Base-by-base conservation (phyloP, 2,888 invertebrate species). In the Vesta saturnalis region DNA sequence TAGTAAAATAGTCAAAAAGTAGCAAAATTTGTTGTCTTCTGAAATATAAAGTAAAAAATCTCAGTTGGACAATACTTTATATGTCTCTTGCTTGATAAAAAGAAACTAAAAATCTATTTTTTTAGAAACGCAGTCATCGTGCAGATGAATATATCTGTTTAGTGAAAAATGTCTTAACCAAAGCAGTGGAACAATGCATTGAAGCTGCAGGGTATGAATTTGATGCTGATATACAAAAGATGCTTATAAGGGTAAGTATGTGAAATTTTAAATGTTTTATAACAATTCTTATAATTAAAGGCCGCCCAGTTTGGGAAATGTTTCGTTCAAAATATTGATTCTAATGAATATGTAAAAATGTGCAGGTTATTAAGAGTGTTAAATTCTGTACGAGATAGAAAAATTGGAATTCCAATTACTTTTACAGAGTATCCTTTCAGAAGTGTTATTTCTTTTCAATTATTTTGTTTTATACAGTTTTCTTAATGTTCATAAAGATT, bases 221-320 rank as follows among this genome's bases (percentile, higher is more conserved):
- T 84, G 90, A 92, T 78, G 87, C 94, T 0, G 89, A 91, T 52
- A 92, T 93, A 0, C 97, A 98, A 84, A 97, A 96, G 83, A 91
- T 93, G 86, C 86, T 98, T 12, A 90, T 98, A 67, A 88, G 93
- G 79, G 95, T 92, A 80, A 81, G 83, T 69, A 54, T 2, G 14
- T 43, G 43, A n/a, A n/a, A 14, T 12, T 12, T 2, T 5, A 43
- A 10, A 43, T 43, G 14, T 43, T 30, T 49, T 5, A 15, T 5
- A 61, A 21, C 55, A 59, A 67, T 70, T 60, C 22, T 59, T 54
- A 57, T 57, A 65, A 76, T 78, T 81, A 19, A 76, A 93, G 92
- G 93, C 97, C 8, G 97, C 97, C 0, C 94, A 96, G 80, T 97
- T 97, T 85, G 98, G 98, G 5, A 97, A 97, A 85, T 94, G 95